Conservation (phyloP, 2,888 invertebrate species). For the Ischnus inquisitorius region DNA sequence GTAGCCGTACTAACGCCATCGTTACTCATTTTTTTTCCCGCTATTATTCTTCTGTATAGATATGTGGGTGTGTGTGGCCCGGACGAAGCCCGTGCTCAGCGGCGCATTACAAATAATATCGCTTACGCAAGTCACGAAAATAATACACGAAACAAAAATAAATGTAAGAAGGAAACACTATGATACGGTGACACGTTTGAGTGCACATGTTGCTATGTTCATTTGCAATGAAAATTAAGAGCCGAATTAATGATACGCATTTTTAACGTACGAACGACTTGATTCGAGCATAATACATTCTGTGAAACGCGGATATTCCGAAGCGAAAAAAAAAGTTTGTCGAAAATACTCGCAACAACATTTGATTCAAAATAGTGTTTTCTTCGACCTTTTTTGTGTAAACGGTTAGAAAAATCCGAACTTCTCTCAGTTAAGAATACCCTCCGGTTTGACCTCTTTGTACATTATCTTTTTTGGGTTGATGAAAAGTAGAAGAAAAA, state of each 20-base stretch:
- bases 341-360: neutral
- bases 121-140: slow-evolving; percentile 29
- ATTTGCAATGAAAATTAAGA: slow-evolving; percentile 4
- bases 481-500: slow-evolving; percentile 5
- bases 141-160: slow-evolving; percentile 15
- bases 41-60: neutral
- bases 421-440: neutral
- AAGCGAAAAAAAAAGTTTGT: neutral
- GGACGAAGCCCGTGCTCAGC: slow-evolving; percentile 43
- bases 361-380: neutral
- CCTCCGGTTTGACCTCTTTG: neutral
- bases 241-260: neutral
- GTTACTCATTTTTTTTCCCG: slow-evolving; percentile 20
- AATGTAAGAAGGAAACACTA: neutral
- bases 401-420: neutral
- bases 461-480: neutral
- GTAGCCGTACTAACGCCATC: neutral
- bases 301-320: neutral
- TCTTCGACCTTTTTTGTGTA: neutral
- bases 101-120: slow-evolving; percentile 8
- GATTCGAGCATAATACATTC: neutral
- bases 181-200: neutral
- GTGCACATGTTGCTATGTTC: slow-evolving; percentile 7
- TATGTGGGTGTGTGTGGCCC: neutral
- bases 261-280: neutral